Conservation (phyloP, 1,140 invertebrate genomes). For the Pectinophora gossypiella region DNA sequence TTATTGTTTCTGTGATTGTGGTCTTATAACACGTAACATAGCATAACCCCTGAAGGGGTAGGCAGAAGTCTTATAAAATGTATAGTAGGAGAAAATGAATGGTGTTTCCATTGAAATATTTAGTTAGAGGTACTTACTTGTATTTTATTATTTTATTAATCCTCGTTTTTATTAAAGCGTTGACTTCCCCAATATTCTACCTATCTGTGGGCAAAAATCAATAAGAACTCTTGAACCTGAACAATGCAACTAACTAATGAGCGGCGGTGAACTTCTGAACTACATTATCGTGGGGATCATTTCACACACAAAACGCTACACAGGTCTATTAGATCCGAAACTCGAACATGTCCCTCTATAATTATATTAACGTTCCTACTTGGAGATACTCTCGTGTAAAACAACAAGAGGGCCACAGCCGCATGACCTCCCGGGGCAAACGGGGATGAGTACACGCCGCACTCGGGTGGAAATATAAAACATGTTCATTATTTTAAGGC, state of each 20-base stretch:
- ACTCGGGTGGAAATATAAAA: slow-evolving; percentile 71
- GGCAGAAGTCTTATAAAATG: no score
- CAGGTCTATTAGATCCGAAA: slow-evolving; percentile 23
- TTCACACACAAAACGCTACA: slow-evolving; percentile 42
- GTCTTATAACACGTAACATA: no score
- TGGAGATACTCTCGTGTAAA: slow-evolving; percentile 41
- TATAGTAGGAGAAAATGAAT: no score
- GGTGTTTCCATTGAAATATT: no score
- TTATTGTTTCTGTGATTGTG: no score
- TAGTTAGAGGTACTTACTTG: no score
- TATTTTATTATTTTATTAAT: no score
- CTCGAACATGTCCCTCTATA: slow-evolving; percentile 45
- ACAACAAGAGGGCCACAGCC: slow-evolving; percentile 35
- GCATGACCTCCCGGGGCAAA: slow-evolving; percentile 65
- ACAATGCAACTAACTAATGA: slow-evolving; percentile 36
- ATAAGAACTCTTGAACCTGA: slow-evolving; percentile 24
- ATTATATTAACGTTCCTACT: slow-evolving; percentile 39
- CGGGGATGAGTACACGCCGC: slow-evolving; percentile 60
- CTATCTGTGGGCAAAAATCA: slow-evolving; percentile 20
- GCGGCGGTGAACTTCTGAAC: slow-evolving; percentile 19
- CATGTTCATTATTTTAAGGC: slow-evolving; percentile 76
- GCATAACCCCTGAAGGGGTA: no score
- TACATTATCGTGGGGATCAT: slow-evolving; percentile 34
- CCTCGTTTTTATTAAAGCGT: no score
- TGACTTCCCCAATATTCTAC: no score